Evolutionary conservation across 1,140 invertebrate species (phyloP).

Genomic region (Drosophila chauvacae): DNA sequence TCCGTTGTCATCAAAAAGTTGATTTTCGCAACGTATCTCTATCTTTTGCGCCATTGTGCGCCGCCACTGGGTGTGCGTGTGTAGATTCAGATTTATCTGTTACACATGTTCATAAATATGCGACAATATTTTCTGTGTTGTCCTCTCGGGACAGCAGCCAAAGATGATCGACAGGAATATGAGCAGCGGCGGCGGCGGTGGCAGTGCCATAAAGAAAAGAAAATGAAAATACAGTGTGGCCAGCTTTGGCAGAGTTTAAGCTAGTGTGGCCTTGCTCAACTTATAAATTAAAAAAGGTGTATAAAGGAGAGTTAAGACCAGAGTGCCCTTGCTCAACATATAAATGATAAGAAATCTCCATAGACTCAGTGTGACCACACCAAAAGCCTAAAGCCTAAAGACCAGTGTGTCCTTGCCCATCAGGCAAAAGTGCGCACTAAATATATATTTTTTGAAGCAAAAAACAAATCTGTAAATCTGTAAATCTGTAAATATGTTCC

Average conservation of each 20-base stretch:
- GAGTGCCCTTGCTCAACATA: background rate
- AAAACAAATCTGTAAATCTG: background rate
- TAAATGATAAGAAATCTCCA: too few species aligned
- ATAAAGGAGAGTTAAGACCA: too few species aligned
- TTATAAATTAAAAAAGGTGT: too few species aligned
- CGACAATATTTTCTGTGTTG: conserved; percentile 74
- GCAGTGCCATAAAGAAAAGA: conserved; percentile 3
- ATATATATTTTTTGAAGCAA: background rate
- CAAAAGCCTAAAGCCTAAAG: too few species aligned
- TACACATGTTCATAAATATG: conserved; percentile 83
- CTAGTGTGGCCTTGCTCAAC: background rate
- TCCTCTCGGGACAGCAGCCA: conserved; percentile 42
- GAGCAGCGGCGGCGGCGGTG: background rate
- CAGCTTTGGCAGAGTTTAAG: background rate
- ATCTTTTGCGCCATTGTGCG: too few species aligned
- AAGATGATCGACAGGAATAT: conserved; percentile 49
- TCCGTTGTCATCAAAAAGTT: too few species aligned
- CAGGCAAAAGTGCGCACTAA: background rate
- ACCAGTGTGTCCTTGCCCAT: background rate
- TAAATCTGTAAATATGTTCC: background rate
- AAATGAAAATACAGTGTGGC: background rate
- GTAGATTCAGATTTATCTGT: conserved; percentile 75
- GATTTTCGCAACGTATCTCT: too few species aligned
- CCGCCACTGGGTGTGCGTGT: conserved; percentile 1
- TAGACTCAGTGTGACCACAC: background rate